Evolutionary conservation across 2,797 vertebrate species (phyloP), one percentile per base, ranked within the genome.

Genomic region (Hoplostethus mediterraneus): DNA sequence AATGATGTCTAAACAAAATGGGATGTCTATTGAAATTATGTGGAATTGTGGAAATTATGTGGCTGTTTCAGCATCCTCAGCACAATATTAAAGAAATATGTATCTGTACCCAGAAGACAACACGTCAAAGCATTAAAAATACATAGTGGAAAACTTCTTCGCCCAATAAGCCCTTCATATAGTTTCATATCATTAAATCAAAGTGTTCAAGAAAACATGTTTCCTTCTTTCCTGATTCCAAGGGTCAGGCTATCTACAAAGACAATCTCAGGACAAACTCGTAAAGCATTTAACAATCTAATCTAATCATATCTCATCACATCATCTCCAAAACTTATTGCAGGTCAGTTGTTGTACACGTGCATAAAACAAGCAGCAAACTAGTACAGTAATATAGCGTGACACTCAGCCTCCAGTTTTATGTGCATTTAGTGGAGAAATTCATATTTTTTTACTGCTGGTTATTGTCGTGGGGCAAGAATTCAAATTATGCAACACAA

Each of bases 201-300:
- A 48, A 48, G 3, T 10, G 30, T 56, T 16, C 60, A 7, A 31
- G 55, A 88, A 82, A 73, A 73, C 42, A 10, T 57, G 6, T 51
- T 67, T 75, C 31, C 66, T 31, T 33, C 25, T 67, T 7, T 10
- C 16, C 36, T 62, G 58, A 84, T 71, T 85, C 71, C 79, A 90
- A 87, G 77, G 76, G 63, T 89, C 69, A 62, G 11, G 6, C 2
- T 85, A 90, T 90, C 84, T 79, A 31, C 28, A 38, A 44, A 60
- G 73, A 6, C 25, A 40, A 81, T 87, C 76, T 80, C 47, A 80
- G 70, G 55, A 36, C 69, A 88, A 63, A 51, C 55, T 76, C 69
- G 65, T 89, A 86, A 92, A 89, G 51, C n/a, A 16, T 62, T 47
- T 42, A 49, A 28, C 38, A 71, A 77, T 81, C 69, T 72, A 79